phyloP scores from a whole-genome alignment of 2,113 vertebrate species.

The Romanogobio albipinnatus region DNA sequence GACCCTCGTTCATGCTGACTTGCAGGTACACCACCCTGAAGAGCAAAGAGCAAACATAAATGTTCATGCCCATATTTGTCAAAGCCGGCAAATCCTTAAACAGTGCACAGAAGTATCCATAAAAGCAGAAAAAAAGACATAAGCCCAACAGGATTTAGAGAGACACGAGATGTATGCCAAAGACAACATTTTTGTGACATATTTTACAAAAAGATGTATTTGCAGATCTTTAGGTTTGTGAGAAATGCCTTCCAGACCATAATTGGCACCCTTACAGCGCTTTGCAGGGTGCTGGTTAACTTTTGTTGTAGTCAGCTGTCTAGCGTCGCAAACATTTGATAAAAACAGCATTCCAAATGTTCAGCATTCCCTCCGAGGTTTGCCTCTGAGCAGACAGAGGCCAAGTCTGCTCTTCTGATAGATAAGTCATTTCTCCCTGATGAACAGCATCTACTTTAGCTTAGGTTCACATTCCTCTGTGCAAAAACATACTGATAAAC shows the following conservation, averaged over 20 bases:
- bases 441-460: slow-evolving; percentile 3
- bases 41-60: slow-evolving; percentile 60
- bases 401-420: background rate
- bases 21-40: slow-evolving; percentile 90
- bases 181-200: background rate
- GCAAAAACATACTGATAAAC: background rate
- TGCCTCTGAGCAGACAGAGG: background rate
- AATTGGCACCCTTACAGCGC: slow-evolving; percentile 8
- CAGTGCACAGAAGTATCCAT: background rate
- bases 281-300: slow-evolving; percentile 24
- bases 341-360: slow-evolving; percentile 14
- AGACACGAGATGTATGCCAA: background rate
- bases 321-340: slow-evolving; percentile 27
- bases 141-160: background rate
- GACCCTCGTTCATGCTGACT: slow-evolving; percentile 90
- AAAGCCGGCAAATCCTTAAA: background rate
- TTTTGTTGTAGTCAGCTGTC: slow-evolving; percentile 38
- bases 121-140: background rate
- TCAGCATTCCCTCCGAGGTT: slow-evolving; percentile 15
- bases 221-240: background rate
- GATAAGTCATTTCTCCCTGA: background rate
- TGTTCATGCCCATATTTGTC: background rate
- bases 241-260: slow-evolving; percentile 16
- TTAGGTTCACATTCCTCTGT: background rate
- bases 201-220: background rate